Conservation (phyloP, 1,140 invertebrate genomes). For the Drosophila pseudoobscura region DNA sequence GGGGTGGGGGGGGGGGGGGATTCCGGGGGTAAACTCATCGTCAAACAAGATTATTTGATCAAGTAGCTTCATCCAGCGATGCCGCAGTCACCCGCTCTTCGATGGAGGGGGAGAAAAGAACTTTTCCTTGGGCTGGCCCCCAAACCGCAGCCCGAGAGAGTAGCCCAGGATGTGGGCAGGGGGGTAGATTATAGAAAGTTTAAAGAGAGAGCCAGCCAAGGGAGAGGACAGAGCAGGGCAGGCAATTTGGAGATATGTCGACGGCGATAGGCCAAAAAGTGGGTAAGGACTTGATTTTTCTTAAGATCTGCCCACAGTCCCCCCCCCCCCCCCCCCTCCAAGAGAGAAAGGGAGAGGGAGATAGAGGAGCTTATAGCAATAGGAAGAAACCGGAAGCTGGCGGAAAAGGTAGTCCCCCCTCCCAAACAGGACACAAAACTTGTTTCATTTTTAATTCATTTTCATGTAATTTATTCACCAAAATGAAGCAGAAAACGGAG, state of each 20-base stretch:
- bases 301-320: conserved; percentile 48
- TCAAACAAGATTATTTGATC: conserved; percentile 82
- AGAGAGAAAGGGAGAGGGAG: not conserved
- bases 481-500: conserved; percentile 27
- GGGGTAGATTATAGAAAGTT: conserved; percentile 54
- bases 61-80: conserved; percentile 54
- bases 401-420: conserved; percentile 15
- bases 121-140: conserved; percentile 11
- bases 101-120: conserved; percentile 14
- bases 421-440: conserved; percentile 25
- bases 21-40: conserved; percentile 68
- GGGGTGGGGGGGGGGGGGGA: not conserved
- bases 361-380: conserved; percentile 24
- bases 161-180: not conserved
- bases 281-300: conserved; percentile 63
- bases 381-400: conserved; percentile 8
- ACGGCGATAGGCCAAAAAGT: conserved; percentile 41
- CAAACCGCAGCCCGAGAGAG: no score
- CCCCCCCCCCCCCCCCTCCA: no score
- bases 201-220: conserved; percentile 10
- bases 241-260: conserved; percentile 25
- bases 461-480: conserved; percentile 71
- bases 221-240: not conserved
- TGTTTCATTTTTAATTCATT: conserved; percentile 75
- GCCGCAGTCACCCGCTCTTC: not conserved